Evolutionary conservation across 2,797 vertebrate genomes (phyloP), one percentile per base, ranked within the genome.

Genomic region (Catostomus latipinnis): DNA sequence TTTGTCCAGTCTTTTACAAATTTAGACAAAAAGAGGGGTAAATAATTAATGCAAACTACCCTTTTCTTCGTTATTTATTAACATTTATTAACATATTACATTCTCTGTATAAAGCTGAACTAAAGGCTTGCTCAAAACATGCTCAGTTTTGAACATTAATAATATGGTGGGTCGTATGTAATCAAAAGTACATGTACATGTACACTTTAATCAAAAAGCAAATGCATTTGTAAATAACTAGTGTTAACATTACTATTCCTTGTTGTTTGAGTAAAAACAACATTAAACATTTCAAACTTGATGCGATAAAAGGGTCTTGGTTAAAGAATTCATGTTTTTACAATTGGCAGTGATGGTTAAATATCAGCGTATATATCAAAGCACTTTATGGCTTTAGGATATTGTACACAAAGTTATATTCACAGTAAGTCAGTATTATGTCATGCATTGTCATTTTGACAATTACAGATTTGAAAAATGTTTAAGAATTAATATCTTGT

Each of bases 401-500:
- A 88, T 80, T 80, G 78, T 83, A 63, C 70, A 82, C 87, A 60
- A 48, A 90, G 87, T 84, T 80, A 84, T 48, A 53, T 86, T 84
- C 85, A 67, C 71, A 45, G 88, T 91, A 34, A 74, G 67, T 93
- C 95, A 95, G 95, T 94, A 94, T 95, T 94, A 93, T 87, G 74
- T 69, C 86, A 89, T 81, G 60, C 0, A 74, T 9, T 84, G 68
- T 84, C 87, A 91, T 90, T 78, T 70, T 16, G 74, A 57, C 14
- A 49, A 57, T 5, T 86, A 88, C 88, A 90, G 83, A 87, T 84
- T 89, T 86, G 92, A 84, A 80, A 87, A 84, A 85, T 92, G 91
- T 90, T 87, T 87, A 76, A 89, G 49, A 82, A 84, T 87, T 93
- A 89, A 84, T 84, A 88, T 83, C 57, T 60, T 84, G 79, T 88